Evolutionary conservation across 2,797 vertebrate genomes (phyloP).

Genomic region (Petrocephalus sullivani): DNA sequence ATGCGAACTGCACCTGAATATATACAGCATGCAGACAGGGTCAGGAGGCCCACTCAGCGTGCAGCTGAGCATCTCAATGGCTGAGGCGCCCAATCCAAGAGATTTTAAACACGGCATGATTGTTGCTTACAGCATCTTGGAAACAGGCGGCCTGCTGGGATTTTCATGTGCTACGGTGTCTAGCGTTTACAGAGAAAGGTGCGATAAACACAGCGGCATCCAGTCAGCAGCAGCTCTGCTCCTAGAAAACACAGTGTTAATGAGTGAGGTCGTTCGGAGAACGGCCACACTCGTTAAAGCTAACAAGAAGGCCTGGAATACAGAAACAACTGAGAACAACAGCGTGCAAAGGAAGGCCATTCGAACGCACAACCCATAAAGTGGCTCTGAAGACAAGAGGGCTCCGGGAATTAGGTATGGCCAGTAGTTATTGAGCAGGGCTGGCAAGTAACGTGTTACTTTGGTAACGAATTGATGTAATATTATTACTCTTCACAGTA

Average conservation of each 20-base stretch:
- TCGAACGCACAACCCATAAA: background rate
- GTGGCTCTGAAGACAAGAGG: background rate
- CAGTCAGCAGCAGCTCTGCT: background rate
- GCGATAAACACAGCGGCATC: background rate
- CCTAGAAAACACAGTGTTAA: background rate
- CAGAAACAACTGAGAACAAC: background rate
- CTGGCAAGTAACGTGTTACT: background rate
- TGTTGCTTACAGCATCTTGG: background rate
- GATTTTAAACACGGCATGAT: background rate
- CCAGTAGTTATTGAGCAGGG: background rate
- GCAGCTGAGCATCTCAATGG: background rate
- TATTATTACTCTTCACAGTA: no score
- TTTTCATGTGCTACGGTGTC: background rate
- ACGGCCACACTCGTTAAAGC: background rate
- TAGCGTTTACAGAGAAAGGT: background rate
- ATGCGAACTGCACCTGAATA: background rate
- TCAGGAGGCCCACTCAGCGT: background rate
- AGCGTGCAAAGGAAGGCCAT: background rate
- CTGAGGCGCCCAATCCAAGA: background rate
- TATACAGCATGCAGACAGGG: background rate
- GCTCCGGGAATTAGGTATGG: background rate
- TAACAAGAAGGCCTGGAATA: background rate
- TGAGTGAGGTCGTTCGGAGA: background rate
- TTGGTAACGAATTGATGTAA: background rate
- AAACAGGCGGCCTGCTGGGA: background rate